These are phyloP conservation scores for Valencia hispanica DNA, from an alignment of 2,797 vertebrate species.

Conservation along the genomic window DNA sequence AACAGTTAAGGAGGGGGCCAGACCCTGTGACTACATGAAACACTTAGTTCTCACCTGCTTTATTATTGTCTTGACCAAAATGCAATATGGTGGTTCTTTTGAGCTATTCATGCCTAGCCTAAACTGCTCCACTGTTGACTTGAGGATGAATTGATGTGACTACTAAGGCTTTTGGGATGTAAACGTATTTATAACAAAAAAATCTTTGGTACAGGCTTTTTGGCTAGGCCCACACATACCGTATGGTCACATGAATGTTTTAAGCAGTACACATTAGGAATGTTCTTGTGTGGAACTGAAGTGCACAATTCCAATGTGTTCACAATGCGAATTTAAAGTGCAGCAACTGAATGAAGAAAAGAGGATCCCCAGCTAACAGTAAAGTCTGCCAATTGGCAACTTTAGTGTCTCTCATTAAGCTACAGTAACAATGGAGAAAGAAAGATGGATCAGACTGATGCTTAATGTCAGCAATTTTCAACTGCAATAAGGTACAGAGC, in stretches of 20 bases:
- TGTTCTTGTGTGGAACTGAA: neutral
- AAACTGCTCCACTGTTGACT: neutral
- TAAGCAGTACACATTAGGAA: too few relatives aligned
- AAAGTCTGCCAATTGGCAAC: neutral
- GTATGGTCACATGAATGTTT: neutral
- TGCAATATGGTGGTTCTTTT: neutral
- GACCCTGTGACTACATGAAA: neutral
- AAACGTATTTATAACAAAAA: neutral
- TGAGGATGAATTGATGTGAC: neutral
- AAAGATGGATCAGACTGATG: neutral
- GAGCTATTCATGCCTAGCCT: neutral
- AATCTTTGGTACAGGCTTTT: neutral
- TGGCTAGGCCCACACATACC: neutral
- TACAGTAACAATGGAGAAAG: neutral
- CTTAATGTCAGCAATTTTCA: neutral
- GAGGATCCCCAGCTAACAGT: neutral
- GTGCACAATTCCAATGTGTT: neutral
- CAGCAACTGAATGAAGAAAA: neutral
- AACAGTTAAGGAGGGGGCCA: neutral
- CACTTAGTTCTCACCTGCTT: neutral
- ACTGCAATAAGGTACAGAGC: neutral
- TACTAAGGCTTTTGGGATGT: neutral
- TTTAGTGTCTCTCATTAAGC: neutral
- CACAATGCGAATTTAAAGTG: neutral
- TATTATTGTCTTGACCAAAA: conserved; percentile 2